Evolutionary conservation across 2,113 vertebrate species (phyloP), one percentile per base, ranked within the genome.

Genomic region (Salvelinus sp.): DNA sequence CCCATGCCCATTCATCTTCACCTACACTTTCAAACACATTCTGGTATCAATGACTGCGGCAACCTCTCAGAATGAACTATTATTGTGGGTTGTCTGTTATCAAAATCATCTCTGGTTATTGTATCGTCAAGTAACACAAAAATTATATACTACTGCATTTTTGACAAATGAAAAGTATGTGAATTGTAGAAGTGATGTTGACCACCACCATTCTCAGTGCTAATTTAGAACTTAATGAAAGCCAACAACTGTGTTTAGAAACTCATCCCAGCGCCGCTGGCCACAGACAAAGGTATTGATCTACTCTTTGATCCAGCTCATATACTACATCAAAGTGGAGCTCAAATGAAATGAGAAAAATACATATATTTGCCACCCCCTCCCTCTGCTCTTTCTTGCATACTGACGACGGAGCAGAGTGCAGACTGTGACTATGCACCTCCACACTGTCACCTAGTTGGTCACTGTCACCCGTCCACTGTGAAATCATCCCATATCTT

Each of bases 281-380:
- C 63, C 12, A 54, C 73, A 74, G 74, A 82, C 79, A 72, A 77
- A 54, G 74, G 47, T 80, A 86, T 85, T 79, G 78, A 83, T 86
- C 82, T 76, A 58, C 70, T 79, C 85, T 88, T 89, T 88, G 85
- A 88, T 86, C 86, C 88, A 68, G 57, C 69, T 85, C 73, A 79
- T 91, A 83, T 80, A 88, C 50, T 67, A 86, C 80, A 85, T 89
- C 85, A 88, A 91, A 89, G 84, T 48, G 74, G 33, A 77, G 64
- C 44, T 69, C 44, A 70, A 73, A 82, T 79, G 67, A 79, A 81
- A 78, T 82, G 75, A 78, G 72, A 77, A 72, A 80, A 20, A 75
- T 27, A 76, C 73, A 33, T 74, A 77, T 76, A 75, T 83, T 82
- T 75, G 20, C 76, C 78, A n/a, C 69, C 67, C 50, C 70, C 38